Evolutionary conservation across 2,888 invertebrate genomes (phyloP), one percentile per base, ranked within the genome.

Genomic region (Nomada ruficornis): DNA sequence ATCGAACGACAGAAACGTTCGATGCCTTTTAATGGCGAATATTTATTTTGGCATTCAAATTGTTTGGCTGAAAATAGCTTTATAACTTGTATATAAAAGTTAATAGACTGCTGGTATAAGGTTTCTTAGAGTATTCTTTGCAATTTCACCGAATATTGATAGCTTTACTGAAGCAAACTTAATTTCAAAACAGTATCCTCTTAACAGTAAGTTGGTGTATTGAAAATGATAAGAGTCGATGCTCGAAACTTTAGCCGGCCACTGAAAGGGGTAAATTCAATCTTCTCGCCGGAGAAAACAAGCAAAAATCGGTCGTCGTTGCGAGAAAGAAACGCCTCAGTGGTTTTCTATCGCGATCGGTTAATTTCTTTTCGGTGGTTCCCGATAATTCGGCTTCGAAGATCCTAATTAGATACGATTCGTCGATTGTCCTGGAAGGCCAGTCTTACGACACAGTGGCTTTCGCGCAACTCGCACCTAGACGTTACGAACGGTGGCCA

Each of bases 401-500:
- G 64, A n/a, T 62, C 62, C 63, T 77, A 71, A 80, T 77, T 77
- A 70, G 29, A 77, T 50, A 60, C 64, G 80, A 67, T 42, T 77
- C 64, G 23, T 60, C n/a, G 65, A 71, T 52, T 67, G 70, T 57
- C 13, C 67, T 44, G 10, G 52, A 13, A 26, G 44, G 60, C 9
- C 36, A 42, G 59, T 44, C 60, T 75, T 62, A 54, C 69, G 47
- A 50, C 57, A 20, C 73, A 57, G 20, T n/a, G 26, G 55, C 15
- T 36, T 55, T 68, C 23, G 18, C 18, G 36, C 20, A 55, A 54
- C 42, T 23, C 42, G 20, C 15, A 5, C 54, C n/a, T n/a, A 55
- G 50, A 54, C 54, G 36, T 20, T 64, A n/a, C 18, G 11, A 47
- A 1, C 11, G 9, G 9, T 26, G 7, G 50, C 9, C 50, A 62